Evolutionary conservation across 2,113 vertebrate species (phyloP).

Genomic region (Diphyllodes magnificus): DNA sequence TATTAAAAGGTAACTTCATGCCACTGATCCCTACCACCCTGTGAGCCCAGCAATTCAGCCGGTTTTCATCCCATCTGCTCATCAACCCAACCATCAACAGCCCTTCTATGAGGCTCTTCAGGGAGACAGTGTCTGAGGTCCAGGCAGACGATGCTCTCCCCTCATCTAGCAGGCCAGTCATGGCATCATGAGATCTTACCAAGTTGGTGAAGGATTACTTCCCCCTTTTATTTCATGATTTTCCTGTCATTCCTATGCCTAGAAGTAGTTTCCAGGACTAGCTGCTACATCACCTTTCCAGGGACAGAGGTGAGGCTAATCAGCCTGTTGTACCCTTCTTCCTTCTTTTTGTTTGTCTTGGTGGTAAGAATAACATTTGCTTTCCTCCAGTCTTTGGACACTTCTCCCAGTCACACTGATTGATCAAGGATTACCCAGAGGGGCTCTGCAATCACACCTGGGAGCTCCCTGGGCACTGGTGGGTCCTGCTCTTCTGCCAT

Average conservation of each 20-base stretch:
- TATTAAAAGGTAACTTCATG: not conserved
- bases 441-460: not conserved
- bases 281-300: not conserved
- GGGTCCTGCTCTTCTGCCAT: not conserved
- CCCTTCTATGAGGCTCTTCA: accelerated
- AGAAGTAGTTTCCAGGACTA: not conserved
- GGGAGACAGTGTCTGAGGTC: not conserved
- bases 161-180: not conserved
- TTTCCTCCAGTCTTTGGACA: not conserved
- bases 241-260: not conserved
- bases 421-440: not conserved
- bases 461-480: not conserved
- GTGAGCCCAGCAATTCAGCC: not conserved
- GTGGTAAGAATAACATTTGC: not conserved
- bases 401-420: not conserved
- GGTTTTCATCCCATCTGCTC: not conserved
- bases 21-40: not conserved
- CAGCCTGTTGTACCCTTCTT: not conserved
- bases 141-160: not conserved
- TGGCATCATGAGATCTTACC: not conserved
- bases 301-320: not conserved
- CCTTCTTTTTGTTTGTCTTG: not conserved
- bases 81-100: not conserved
- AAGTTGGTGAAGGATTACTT: not conserved
- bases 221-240: not conserved